Conservation (phyloP, 2,113 vertebrate genomes). For the Casuarius casuarius region DNA sequence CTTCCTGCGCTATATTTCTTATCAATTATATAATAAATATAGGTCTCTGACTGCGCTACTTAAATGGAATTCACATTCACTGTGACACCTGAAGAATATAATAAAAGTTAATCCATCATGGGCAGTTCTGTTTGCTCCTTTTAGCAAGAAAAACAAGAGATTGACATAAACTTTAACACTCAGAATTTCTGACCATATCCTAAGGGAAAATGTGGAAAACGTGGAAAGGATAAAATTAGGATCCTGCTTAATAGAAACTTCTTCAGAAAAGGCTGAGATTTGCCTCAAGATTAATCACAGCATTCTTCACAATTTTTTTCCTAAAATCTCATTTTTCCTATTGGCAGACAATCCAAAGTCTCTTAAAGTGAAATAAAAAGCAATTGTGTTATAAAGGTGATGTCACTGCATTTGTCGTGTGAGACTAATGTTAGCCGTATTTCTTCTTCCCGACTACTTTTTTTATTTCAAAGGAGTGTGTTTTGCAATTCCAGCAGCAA, state of each 20-base stretch:
- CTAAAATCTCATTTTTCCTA: not conserved
- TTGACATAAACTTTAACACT: not conserved
- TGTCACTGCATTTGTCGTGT: accelerated
- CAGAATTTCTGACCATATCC: not conserved
- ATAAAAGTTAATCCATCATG: not conserved
- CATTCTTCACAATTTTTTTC: not conserved
- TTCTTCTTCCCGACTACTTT: not conserved
- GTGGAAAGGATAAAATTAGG: not conserved
- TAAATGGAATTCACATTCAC: not conserved
- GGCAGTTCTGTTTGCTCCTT: not conserved
- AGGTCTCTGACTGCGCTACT: not conserved
- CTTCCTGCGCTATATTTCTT: not conserved
- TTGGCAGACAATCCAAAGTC: not conserved
- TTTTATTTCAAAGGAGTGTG: not conserved
- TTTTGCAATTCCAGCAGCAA: not conserved
- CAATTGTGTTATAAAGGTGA: not conserved
- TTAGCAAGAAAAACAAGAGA: not conserved
- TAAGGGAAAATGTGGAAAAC: accelerated
- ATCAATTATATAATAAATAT: constrained; percentile 35
- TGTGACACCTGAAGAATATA: not conserved
- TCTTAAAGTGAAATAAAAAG: not conserved
- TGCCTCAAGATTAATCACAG: not conserved
- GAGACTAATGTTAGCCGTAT: not conserved
- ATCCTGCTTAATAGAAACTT: not conserved
- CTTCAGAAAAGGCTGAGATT: not conserved